phyloP scores from a whole-genome alignment of 2,113 vertebrate species.

The Nettapus auritus region DNA sequence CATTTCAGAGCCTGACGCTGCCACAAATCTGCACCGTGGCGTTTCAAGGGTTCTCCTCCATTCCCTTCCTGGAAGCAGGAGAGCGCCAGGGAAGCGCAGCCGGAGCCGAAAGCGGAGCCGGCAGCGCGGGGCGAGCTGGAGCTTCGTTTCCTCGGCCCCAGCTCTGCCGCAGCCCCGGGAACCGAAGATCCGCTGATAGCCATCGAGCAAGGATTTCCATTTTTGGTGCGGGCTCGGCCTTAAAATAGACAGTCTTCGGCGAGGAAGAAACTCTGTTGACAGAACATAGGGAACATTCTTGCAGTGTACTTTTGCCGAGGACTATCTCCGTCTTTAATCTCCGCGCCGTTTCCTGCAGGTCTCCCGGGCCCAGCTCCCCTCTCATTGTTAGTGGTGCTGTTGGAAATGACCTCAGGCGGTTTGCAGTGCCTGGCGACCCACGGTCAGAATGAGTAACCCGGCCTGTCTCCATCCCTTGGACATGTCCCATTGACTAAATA shows the following conservation, averaged over 20 bases:
- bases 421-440: conserved; percentile 66
- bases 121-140: background rate
- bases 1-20: background rate
- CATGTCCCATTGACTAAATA: conserved; percentile 68
- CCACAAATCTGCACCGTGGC: background rate
- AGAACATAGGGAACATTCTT: conserved; percentile 67
- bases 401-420: conserved; percentile 75
- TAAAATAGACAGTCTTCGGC: conserved; percentile 70
- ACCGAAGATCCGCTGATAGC: conserved; percentile 38
- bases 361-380: conserved; percentile 62
- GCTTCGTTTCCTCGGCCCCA: conserved; percentile 30
- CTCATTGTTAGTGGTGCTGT: conserved; percentile 66
- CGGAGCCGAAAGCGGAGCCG: background rate
- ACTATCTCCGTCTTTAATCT: conserved; percentile 75
- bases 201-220: conserved; percentile 61
- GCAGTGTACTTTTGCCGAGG: conserved; percentile 59
- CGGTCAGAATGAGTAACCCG: conserved; percentile 72
- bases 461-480: conserved; percentile 74
- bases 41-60: background rate
- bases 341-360: conserved; percentile 67
- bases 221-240: conserved; percentile 59
- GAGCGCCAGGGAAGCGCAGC: fast-evolving
- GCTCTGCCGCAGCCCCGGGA: conserved; percentile 13
- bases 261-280: conserved; percentile 70
- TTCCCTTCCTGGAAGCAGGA: background rate